Evolutionary conservation across 2,888 invertebrate genomes (phyloP), one percentile per base, ranked within the genome.

Genomic region (Nemurella pictetii): DNA sequence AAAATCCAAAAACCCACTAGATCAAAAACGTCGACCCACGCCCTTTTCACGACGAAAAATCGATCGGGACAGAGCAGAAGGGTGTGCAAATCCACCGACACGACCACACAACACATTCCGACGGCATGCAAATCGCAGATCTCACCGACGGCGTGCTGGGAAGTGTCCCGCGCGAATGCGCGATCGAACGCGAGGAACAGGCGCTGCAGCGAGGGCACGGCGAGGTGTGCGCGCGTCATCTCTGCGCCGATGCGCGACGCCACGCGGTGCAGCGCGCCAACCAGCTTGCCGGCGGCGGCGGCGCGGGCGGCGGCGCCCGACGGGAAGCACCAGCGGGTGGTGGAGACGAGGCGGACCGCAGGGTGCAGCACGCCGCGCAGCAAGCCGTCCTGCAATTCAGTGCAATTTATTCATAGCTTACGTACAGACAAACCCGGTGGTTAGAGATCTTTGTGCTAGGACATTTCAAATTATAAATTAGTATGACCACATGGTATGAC

Each of bases 171-270:
- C 91, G 92, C 92, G 73, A 92, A 92, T 0, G 94, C 93, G 91
- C 96, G 96, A 88, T 96, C 96, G 88, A 97, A 97, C 12, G 95
- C 94, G 75, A 95, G 89, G 89, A 97, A 97, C 88, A 96, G 97
- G 85, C 96, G 92, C 87, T 94, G 93, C 55, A 95, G 89, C 0
- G 94, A 93, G 0, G 95, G 94, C 81, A 95, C 94, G 83, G 94
- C 94, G 0, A 96, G 90, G 88, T 96, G 95, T 85, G 93, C 93
- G 86, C 94, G 92, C 0, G 95, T 95, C 94, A 96, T 95, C 88
- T 95, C 95, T 0, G 94, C 93, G 0, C 96, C 96, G 83, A 96
- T 92, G 73, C 96, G 91, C 84, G 95, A 91, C 4, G 95, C 94
- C n/a, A 96, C 90, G n/a, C 95, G 94, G 89, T 96, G 95, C 85